These are phyloP conservation scores for Bombyx mandarina DNA, from an alignment of 1,140 invertebrate genomes.

Conservation along the genomic window DNA sequence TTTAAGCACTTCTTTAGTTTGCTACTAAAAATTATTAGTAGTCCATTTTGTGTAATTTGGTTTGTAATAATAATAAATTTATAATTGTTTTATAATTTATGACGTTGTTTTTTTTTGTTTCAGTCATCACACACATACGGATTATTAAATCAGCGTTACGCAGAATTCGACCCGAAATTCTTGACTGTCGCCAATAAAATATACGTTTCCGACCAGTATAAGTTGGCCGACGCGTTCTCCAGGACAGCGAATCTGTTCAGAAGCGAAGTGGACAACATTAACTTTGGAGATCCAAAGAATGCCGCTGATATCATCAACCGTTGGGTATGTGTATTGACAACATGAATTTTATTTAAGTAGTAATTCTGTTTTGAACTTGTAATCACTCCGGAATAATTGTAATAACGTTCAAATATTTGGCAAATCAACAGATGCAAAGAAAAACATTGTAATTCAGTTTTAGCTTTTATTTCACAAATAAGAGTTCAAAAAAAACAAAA, in stretches of 20 bases:
- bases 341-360: not conserved
- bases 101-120: no score
- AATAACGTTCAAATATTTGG: not conserved
- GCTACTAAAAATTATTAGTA: no score
- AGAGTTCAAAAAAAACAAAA: no score
- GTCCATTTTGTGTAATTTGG: no score
- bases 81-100: no score
- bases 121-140: no score
- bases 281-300: slow-evolving; percentile 14
- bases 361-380: not conserved
- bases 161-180: slow-evolving; percentile 18
- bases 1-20: no score
- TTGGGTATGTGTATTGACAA: slow-evolving; percentile 19
- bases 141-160: slow-evolving; percentile 15
- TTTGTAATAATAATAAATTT: no score
- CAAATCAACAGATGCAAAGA: not conserved
- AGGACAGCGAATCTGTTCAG: slow-evolving; percentile 9
- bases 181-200: slow-evolving; percentile 31
- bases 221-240: slow-evolving; percentile 17
- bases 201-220: slow-evolving; percentile 17
- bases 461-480: not conserved
- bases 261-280: slow-evolving; percentile 23
- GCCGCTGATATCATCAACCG: slow-evolving; percentile 24
- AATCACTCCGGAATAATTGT: not conserved
- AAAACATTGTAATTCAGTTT: not conserved